These are phyloP conservation scores for Liodrosophila aerea DNA, from an alignment of 2,888 invertebrate genomes.

Conservation along the genomic window DNA sequence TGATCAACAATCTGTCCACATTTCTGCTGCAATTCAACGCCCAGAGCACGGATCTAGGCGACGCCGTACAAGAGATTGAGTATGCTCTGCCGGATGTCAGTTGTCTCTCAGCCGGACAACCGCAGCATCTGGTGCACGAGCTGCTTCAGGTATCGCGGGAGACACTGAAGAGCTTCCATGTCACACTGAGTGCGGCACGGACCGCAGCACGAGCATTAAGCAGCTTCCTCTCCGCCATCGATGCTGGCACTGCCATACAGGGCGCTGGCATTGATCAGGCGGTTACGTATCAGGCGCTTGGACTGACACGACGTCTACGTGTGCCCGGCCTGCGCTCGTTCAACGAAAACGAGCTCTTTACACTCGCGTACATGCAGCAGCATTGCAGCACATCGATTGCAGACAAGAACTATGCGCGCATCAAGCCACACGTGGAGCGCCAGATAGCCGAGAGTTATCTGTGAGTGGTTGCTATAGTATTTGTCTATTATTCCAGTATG, in stretches of 20 bases:
- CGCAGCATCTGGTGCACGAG: conserved; percentile 53
- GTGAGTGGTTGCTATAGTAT: too few species aligned
- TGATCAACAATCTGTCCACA: conserved; percentile 76
- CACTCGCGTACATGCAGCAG: conserved; percentile 81
- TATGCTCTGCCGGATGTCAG: conserved; percentile 69
- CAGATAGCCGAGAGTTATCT: conserved; percentile 80
- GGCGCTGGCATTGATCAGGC: conserved; percentile 78
- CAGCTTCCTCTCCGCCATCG: conserved; percentile 77
- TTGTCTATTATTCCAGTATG: too few species aligned
- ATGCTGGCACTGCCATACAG: conserved; percentile 74
- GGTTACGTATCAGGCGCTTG: conserved; percentile 76
- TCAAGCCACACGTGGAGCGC: conserved; percentile 81
- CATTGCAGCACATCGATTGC: conserved; percentile 81
- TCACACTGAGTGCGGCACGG: conserved; percentile 77
- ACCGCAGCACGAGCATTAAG: conserved; percentile 78
- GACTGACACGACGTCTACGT: conserved; percentile 73
- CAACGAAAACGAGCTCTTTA: conserved; percentile 81
- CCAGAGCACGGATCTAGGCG: conserved; percentile 58
- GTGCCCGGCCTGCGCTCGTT: conserved; percentile 80
- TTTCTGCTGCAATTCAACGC: conserved; percentile 79
- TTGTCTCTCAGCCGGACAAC: conserved; percentile 66
- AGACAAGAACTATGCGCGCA: conserved; percentile 80
- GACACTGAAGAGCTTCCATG: conserved; percentile 77
- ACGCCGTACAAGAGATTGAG: conserved; percentile 56
- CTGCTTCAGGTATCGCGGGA: conserved; percentile 63